phyloP scores from a whole-genome alignment of 2,888 invertebrate species.

The Rhagonycha fulva region DNA sequence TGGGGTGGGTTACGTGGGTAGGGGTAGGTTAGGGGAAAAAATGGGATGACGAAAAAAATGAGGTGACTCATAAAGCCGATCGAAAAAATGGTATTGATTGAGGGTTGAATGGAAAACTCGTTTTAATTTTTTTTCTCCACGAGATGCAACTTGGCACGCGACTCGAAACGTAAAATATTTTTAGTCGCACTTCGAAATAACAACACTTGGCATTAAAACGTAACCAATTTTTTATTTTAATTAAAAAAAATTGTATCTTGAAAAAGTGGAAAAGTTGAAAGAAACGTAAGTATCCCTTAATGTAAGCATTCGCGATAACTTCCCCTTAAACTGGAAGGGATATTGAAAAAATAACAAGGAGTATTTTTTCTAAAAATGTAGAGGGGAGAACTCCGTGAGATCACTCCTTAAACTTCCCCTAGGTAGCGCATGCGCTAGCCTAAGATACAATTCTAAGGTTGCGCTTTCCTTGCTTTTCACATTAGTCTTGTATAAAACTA shows the following conservation, averaged over 20 bases:
- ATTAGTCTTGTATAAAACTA: constrained; percentile 48
- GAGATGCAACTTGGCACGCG: background rate
- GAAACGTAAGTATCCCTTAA: constrained; percentile 8
- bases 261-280: background rate
- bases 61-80: constrained; percentile 3
- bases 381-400: constrained; percentile 47
- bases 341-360: constrained; percentile 50
- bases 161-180: background rate
- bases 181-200: background rate
- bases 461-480: constrained; percentile 43
- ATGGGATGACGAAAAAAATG: constrained; percentile 23
- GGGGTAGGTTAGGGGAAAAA: constrained; percentile 34
- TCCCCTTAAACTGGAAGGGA: constrained; percentile 43
- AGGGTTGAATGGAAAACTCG: background rate
- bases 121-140: background rate
- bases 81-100: background rate
- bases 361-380: constrained; percentile 46
- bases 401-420: constrained; percentile 51
- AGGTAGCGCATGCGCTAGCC: constrained; percentile 48
- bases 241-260: background rate
- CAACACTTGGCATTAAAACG: background rate
- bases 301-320: constrained; percentile 27
- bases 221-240: background rate
- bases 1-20: constrained; percentile 33
- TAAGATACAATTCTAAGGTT: constrained; percentile 56